Percentiles rank a stretch among this genome's conserved stretches.
Evolutionary conservation across 2,888 invertebrate genomes (phyloP).

Genomic region (Cecidostiba fungosa): DNA sequence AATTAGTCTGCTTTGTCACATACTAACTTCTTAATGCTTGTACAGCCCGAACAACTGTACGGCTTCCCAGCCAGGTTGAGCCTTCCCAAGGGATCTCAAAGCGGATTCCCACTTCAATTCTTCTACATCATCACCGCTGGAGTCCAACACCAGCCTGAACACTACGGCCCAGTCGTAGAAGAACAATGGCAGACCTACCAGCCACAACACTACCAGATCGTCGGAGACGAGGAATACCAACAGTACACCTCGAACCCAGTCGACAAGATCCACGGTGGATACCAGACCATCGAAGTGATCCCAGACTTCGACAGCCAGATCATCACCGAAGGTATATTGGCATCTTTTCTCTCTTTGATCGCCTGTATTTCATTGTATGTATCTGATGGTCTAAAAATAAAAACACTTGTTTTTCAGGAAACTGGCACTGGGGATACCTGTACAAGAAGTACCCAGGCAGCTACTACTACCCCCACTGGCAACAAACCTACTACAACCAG

Average conservation of each 20-base stretch:
- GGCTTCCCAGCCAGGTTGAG: slow-evolving; percentile 84
- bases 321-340: slow-evolving; percentile 48
- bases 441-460: slow-evolving; percentile 71
- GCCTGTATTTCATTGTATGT: not conserved
- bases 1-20: not conserved
- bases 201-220: slow-evolving; percentile 71
- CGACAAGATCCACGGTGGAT: slow-evolving; percentile 63
- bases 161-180: slow-evolving; percentile 79
- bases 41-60: slow-evolving; percentile 81
- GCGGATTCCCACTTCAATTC: slow-evolving; percentile 84
- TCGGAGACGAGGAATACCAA: slow-evolving; percentile 70
- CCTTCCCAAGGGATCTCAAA: slow-evolving; percentile 85
- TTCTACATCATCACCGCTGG: slow-evolving; percentile 84
- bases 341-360: not conserved
- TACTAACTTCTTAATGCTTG: slow-evolving; percentile 43
- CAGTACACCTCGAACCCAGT: slow-evolving; percentile 65
- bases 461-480: slow-evolving; percentile 66
- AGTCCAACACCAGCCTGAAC: slow-evolving; percentile 78
- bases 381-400: not conserved
- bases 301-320: slow-evolving; percentile 67
- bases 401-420: slow-evolving; percentile 62
- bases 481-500: slow-evolving; percentile 65
- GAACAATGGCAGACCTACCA: slow-evolving; percentile 57
- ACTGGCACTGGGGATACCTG: slow-evolving; percentile 70
- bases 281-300: slow-evolving; percentile 72